These are phyloP conservation scores for Aphrocallistes beatrix DNA, from an alignment of 37 sponge, comb jelly and placozoan genomes.

Conservation along the genomic window DNA sequence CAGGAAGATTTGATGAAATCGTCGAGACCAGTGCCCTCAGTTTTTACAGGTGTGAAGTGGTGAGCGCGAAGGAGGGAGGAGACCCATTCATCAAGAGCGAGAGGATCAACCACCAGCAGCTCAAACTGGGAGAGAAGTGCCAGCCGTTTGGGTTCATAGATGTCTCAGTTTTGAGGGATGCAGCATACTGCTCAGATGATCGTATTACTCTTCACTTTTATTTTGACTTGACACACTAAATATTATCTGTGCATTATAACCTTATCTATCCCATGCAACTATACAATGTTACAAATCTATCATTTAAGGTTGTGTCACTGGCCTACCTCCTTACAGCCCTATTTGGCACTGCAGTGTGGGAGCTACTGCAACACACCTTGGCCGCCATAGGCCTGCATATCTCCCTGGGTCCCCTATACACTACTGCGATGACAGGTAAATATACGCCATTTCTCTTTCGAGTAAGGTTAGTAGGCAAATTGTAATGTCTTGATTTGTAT, in stretches of 20 bases:
- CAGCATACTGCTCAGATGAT: not conserved
- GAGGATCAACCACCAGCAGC: not conserved
- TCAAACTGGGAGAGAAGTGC: not conserved
- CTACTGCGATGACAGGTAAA: not conserved
- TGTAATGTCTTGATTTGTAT: not conserved
- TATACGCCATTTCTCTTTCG: no score
- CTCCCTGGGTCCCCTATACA: not conserved
- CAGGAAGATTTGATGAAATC: not conserved
- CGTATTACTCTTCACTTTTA: not conserved
- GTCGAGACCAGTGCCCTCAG: not conserved
- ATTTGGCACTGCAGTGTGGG: constrained; percentile 50
- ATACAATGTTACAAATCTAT: not conserved
- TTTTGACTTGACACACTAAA: not conserved
- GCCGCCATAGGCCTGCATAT: not conserved
- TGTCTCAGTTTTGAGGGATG: not conserved
- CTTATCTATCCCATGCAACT: not conserved
- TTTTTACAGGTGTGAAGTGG: not conserved
- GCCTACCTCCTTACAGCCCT: constrained; percentile 44
- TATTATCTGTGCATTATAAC: not conserved
- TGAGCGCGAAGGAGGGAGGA: not conserved
- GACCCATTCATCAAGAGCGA: not conserved
- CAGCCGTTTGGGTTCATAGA: not conserved
- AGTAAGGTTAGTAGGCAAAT: no score
- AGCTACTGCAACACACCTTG: not conserved
- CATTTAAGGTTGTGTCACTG: constrained; percentile 30